A percentile compares a stretch with the other conserved stretches of the same genome.
Evolutionary conservation across 2,113 vertebrate species (phyloP).

Genomic region (Hyaena hyaena): DNA sequence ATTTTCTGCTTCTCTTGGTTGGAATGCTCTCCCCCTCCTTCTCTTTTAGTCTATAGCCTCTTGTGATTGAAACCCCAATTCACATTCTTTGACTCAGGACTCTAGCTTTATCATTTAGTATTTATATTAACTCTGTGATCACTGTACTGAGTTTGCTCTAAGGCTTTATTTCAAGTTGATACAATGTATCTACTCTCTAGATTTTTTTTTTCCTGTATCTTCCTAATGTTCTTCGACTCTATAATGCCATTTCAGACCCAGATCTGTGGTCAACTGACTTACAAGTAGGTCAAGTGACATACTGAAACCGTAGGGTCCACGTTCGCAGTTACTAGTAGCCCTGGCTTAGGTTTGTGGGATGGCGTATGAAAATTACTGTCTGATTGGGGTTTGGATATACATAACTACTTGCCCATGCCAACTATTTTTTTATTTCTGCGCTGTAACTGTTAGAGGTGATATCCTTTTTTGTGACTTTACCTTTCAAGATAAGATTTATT

Average conservation of each 20-base stretch:
- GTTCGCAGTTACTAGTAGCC: neutral
- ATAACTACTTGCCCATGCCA: neutral
- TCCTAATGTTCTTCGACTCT: neutral
- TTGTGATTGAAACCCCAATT: neutral
- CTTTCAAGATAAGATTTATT: constrained; percentile 39
- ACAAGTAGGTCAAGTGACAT: neutral
- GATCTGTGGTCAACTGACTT: neutral
- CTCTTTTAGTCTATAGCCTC: neutral
- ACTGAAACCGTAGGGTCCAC: neutral
- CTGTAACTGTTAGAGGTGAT: neutral
- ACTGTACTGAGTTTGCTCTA: neutral
- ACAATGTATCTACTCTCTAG: neutral
- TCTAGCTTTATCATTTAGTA: neutral
- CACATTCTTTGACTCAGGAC: neutral
- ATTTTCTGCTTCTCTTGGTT: neutral
- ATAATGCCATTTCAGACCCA: neutral
- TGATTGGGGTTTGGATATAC: neutral
- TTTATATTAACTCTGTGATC: neutral
- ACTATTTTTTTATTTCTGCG: neutral
- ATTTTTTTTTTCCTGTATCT: neutral
- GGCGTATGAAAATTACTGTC: neutral
- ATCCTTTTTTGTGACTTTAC: constrained; percentile 19
- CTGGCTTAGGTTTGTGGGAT: neutral
- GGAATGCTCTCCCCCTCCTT: neutral
- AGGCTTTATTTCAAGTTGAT: neutral